Evolutionary conservation across 2,797 vertebrate genomes (phyloP).

Genomic region (Lates japonicus): DNA sequence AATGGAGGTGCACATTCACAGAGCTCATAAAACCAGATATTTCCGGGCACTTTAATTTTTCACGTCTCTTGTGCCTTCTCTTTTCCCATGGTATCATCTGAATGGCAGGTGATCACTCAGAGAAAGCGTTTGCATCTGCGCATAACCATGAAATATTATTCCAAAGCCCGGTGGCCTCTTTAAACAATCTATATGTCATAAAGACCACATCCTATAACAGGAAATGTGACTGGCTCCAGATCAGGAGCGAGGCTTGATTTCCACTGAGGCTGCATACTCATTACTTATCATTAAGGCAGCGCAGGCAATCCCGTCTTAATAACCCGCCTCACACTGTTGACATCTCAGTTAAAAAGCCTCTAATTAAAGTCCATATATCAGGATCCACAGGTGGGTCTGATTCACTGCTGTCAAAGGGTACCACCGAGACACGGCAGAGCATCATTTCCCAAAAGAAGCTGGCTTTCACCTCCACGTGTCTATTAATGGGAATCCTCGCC

Average conservation of each 20-base stretch:
- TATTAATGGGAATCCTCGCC: constrained; percentile 42
- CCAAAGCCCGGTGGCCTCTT: not conserved
- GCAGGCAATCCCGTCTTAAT: constrained; percentile 59
- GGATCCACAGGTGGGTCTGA: constrained; percentile 59
- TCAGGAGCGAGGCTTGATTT: constrained; percentile 44
- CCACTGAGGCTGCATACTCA: constrained; percentile 54
- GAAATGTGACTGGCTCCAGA: constrained; percentile 34
- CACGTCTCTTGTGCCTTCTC: not conserved
- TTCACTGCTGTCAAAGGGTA: constrained; percentile 55
- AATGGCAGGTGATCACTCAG: not conserved
- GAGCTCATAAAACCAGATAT: constrained; percentile 34
- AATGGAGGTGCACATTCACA: constrained; percentile 60
- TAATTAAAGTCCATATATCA: constrained; percentile 74
- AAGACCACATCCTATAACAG: constrained; percentile 18
- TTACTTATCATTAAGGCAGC: constrained; percentile 59
- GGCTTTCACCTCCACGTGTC: constrained; percentile 29
- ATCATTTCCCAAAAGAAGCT: constrained; percentile 7
- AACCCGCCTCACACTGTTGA: constrained; percentile 53
- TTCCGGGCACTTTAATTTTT: constrained; percentile 29
- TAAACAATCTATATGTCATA: not conserved
- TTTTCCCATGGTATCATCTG: not conserved
- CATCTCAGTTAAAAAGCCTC: constrained; percentile 63
- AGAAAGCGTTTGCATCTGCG: not conserved
- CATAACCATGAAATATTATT: not conserved
- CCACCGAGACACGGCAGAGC: not conserved